Percentiles rank a stretch among this genome's conserved stretches.
Conservation (phyloP, 2,888 invertebrate genomes). For the Eurois occulta region DNA sequence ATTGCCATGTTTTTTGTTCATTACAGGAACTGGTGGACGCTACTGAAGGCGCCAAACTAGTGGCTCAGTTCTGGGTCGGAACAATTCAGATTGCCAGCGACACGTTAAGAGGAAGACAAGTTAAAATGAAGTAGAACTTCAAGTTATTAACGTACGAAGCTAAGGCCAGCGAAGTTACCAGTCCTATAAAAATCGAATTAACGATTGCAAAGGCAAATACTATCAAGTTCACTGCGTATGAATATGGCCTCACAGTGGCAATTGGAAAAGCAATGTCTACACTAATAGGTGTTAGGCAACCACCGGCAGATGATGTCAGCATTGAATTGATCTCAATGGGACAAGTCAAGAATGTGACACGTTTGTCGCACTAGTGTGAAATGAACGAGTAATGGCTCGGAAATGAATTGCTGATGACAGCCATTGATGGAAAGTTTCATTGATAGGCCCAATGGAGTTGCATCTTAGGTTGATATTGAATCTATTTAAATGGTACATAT, state of each 20-base stretch:
- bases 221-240: slow-evolving; percentile 46
- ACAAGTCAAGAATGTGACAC: slow-evolving; percentile 72
- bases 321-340: slow-evolving; percentile 77
- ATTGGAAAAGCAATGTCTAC: slow-evolving; percentile 68
- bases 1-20: not conserved
- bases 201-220: slow-evolving; percentile 53
- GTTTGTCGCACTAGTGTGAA: slow-evolving; percentile 59
- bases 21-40: not conserved
- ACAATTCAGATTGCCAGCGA: not conserved
- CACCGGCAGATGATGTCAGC: slow-evolving; percentile 76
- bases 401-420: slow-evolving; percentile 50
- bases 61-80: not conserved
- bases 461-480: not conserved
- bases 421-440: slow-evolving; percentile 40
- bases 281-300: slow-evolving; percentile 75
- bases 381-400: slow-evolving; percentile 30
- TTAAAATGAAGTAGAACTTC: not conserved
- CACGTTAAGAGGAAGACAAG: not conserved
- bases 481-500: not conserved
- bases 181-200: slow-evolving; percentile 46
- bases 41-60: not conserved
- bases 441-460: slow-evolving; percentile 40
- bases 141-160: not conserved
- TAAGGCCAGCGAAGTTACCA: slow-evolving; percentile 18
- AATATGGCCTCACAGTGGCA: slow-evolving; percentile 72